These are phyloP conservation scores for Montipora sp. DNA, from an alignment of 64 coral and sea anemone species.

Conservation along the genomic window DNA sequence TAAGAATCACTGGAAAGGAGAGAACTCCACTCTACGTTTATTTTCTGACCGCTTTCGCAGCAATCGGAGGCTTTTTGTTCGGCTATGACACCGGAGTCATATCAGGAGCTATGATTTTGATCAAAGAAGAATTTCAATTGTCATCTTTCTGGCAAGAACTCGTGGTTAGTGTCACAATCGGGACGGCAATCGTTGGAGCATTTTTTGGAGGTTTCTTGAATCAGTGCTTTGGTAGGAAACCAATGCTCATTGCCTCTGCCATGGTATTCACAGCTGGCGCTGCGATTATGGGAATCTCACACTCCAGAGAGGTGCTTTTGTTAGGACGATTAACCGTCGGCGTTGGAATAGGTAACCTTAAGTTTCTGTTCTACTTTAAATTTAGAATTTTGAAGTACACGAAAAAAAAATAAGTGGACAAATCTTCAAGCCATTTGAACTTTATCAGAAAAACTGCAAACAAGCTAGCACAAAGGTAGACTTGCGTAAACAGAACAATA, in stretches of 20 bases:
- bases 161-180: conserved; percentile 86
- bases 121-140: conserved; percentile 78
- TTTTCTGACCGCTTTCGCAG: conserved; percentile 81
- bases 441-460: no score
- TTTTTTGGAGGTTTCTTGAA: conserved; percentile 77
- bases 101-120: conserved; percentile 88
- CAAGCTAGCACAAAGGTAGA: no score
- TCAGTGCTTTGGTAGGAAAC: conserved; percentile 75
- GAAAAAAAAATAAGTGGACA: not conserved
- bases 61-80: conserved; percentile 92
- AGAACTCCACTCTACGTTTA: conserved; percentile 71
- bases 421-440: not conserved
- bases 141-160: conserved; percentile 86
- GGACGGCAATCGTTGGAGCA: conserved; percentile 77
- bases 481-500: no score
- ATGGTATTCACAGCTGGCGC: conserved; percentile 84
- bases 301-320: conserved; percentile 58
- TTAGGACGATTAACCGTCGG: conserved; percentile 83
- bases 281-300: conserved; percentile 76
- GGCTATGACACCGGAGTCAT: conserved; percentile 98
- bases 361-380: not conserved
- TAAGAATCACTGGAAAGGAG: not conserved
- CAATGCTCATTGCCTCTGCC: conserved; percentile 68
- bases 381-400: no score
- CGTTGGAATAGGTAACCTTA: conserved; percentile 80